Evolutionary conservation across 2,888 invertebrate species (phyloP).

Genomic region (Tyria jacobaeae): DNA sequence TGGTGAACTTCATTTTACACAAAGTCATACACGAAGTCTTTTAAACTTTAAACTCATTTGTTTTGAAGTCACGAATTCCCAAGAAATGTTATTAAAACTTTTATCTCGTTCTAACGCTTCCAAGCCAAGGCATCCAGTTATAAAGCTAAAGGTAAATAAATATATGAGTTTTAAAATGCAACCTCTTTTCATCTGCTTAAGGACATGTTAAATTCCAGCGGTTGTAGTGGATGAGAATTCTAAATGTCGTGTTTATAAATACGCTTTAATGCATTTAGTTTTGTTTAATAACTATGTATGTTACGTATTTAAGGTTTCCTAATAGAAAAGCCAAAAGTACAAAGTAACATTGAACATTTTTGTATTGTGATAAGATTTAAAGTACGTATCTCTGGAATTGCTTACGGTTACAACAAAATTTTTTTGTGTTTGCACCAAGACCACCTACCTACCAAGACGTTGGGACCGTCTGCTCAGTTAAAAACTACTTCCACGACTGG

Average conservation of each 20-base stretch:
- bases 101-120: conserved; percentile 38
- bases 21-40: conserved; percentile 34
- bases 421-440: no score
- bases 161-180: conserved; percentile 43
- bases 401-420: no score
- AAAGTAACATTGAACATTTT: no score
- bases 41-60: conserved; percentile 37
- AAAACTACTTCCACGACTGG: no score
- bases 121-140: conserved; percentile 20
- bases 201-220: conserved; percentile 16
- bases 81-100: conserved; percentile 46
- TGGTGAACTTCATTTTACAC: conserved; percentile 18
- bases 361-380: no score
- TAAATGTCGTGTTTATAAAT: neutral
- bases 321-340: no score
- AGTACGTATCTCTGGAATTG: no score
- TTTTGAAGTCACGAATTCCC: conserved; percentile 30
- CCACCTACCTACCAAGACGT: no score
- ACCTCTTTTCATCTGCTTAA: conserved; percentile 48
- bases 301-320: no score
- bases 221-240: neutral
- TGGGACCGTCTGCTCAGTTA: no score
- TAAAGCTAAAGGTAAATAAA: conserved; percentile 46
- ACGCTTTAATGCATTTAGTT: no score
- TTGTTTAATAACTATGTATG: no score